phyloP scores from a whole-genome alignment of 2,113 vertebrate genomes.

The Parotia lawesii region DNA sequence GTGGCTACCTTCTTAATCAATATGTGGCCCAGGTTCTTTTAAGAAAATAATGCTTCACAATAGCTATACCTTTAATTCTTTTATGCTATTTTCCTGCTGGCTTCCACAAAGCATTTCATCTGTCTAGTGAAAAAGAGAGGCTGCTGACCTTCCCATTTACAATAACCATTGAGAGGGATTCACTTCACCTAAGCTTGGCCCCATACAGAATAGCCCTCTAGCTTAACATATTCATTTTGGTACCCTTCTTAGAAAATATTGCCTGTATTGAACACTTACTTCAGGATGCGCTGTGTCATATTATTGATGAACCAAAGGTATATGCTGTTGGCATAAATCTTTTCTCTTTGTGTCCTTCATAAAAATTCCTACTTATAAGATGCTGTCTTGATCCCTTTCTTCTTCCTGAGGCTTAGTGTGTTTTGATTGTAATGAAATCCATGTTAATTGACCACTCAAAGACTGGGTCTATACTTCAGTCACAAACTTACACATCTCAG shows the following conservation, averaged over 20 bases:
- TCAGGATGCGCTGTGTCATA: background rate
- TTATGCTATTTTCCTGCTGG: background rate
- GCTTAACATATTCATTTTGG: background rate
- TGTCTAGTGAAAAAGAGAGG: background rate
- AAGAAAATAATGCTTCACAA: background rate
- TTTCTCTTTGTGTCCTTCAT: background rate
- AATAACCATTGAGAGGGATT: background rate
- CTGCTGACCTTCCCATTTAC: background rate
- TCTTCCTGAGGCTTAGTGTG: background rate
- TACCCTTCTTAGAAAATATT: background rate
- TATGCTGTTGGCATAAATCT: background rate
- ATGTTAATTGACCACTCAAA: constrained; percentile 11
- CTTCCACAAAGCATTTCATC: background rate
- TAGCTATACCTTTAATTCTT: background rate
- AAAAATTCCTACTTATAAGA: background rate
- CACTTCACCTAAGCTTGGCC: background rate
- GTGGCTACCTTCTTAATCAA: background rate
- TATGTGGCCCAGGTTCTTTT: background rate
- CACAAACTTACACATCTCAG: constrained; percentile 35
- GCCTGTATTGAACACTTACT: background rate
- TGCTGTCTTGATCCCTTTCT: background rate
- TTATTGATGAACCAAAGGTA: background rate
- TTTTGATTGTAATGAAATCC: constrained; percentile 19
- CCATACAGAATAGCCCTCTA: background rate
- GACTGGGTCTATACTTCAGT: background rate